These are phyloP conservation scores for Campopleginae sp. DNA, from an alignment of 2,888 invertebrate genomes.

Conservation along the genomic window DNA sequence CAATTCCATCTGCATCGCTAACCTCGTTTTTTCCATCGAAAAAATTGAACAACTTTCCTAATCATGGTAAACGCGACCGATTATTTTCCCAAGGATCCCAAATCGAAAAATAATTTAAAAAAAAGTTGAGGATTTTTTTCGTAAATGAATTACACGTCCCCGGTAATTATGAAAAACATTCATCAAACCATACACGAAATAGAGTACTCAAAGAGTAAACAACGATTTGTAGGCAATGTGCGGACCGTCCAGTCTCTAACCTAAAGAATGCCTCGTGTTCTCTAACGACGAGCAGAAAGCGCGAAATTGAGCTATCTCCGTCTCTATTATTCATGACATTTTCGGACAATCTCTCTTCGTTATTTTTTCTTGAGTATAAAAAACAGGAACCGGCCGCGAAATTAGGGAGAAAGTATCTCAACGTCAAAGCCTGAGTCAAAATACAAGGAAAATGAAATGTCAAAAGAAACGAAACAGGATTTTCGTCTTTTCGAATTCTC, in stretches of 20 bases:
- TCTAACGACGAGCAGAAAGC: slow-evolving; percentile 78
- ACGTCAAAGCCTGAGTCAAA: neutral
- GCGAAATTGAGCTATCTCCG: slow-evolving; percentile 77
- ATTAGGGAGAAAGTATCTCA: slow-evolving; percentile 57
- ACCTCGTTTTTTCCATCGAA: neutral
- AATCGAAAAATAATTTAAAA: neutral
- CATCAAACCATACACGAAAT: neutral
- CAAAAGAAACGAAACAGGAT: neutral
- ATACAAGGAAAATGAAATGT: neutral
- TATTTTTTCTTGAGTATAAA: neutral
- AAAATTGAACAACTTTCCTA: neutral
- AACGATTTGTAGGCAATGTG: slow-evolving; percentile 30
- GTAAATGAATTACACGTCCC: neutral
- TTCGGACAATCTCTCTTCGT: slow-evolving; percentile 8
- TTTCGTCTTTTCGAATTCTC: neutral
- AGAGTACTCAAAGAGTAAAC: neutral
- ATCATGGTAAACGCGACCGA: neutral
- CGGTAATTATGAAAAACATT: slow-evolving; percentile 1
- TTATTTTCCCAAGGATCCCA: neutral
- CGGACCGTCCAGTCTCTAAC: slow-evolving; percentile 1
- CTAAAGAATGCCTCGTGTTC: slow-evolving; percentile 46
- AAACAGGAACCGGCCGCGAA: slow-evolving; percentile 6
- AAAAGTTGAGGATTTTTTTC: neutral
- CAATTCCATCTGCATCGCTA: neutral
- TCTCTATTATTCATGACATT: slow-evolving; percentile 70